Evolutionary conservation across 2,797 vertebrate genomes (phyloP).

Genomic region (Balearica regulorum): DNA sequence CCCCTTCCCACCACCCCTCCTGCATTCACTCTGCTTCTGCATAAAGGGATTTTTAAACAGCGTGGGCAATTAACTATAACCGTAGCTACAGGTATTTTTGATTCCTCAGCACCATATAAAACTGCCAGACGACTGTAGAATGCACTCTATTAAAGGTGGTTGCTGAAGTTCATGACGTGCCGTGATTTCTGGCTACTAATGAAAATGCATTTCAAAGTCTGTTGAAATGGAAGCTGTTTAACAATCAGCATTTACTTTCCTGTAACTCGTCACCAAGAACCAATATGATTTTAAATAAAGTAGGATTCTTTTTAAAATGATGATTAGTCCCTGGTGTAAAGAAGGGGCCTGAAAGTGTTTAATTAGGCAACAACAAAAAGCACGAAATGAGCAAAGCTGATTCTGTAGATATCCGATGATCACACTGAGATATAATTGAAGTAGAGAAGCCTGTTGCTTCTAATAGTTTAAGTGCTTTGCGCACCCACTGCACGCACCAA

Average conservation of each 20-base stretch:
- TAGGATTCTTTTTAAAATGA: neutral
- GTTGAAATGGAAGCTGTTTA: neutral
- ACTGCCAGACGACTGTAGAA: neutral
- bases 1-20: neutral
- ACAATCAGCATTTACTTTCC: neutral
- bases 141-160: neutral
- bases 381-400: neutral
- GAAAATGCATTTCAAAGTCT: neutral
- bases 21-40: neutral
- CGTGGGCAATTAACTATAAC: neutral
- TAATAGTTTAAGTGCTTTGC: constrained; percentile 41
- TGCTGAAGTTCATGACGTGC: neutral
- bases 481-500: constrained; percentile 24
- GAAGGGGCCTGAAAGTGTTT: neutral
- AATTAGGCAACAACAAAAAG: neutral
- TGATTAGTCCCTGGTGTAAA: neutral
- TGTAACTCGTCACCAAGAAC: neutral
- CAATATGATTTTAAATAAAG: neutral
- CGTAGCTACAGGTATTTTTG: neutral
- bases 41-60: neutral
- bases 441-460: constrained; percentile 1
- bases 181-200: neutral
- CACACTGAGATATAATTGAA: constrained; percentile 13
- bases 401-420: neutral
- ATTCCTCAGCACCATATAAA: neutral